Base-by-base conservation (phyloP, 2,888 invertebrate species). In the Drosophila robusta region DNA sequence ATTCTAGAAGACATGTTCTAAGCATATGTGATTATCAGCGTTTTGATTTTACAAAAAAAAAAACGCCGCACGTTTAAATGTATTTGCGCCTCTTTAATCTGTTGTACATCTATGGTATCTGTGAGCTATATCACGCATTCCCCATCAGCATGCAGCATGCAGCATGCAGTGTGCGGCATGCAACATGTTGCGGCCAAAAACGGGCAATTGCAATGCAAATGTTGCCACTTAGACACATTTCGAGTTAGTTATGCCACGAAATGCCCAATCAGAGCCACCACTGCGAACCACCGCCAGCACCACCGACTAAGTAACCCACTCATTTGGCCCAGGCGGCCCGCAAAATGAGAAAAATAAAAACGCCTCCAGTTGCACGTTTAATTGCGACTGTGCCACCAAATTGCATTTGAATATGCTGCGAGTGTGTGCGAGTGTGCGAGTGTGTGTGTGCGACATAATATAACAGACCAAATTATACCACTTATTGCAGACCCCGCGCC, bases 161-260 rank as follows among this genome's bases (percentile, higher is more conserved):
- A 70, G 75, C 57, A 60, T 36, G 44, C 67, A 34, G 36, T 50
- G 54, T 61, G 55, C 41, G 18, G 42, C 49, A 49, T 65, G 55
- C 64, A 71, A 71, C 76, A 78, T 70, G 87, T 50, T 65, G 72
- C 50, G 49, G 51, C 77, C 87, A 58, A 73, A 87, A 71, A 63
- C 47, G 68, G 80, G 77, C 73, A 80, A 76, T 79, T 63, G 80
- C 78, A 66, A 81, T 75, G 76, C 79, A 82, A 78, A 82, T 84
- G 84, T 62, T 85, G 89, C 75, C 85, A 87, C 70, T 81, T 78
- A 70, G 83, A 89, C 89, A 87, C 88, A 87, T 87, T 83, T 87
- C 79, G 82, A 78, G 86, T 75, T 83, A 81, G 89, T 83, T 83
- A 83, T 83, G 82, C 89, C 89, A 87, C 75, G 38, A 80, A 74